Conservation (phyloP, 2,888 invertebrate species). For the Agrotis ipsilon region DNA sequence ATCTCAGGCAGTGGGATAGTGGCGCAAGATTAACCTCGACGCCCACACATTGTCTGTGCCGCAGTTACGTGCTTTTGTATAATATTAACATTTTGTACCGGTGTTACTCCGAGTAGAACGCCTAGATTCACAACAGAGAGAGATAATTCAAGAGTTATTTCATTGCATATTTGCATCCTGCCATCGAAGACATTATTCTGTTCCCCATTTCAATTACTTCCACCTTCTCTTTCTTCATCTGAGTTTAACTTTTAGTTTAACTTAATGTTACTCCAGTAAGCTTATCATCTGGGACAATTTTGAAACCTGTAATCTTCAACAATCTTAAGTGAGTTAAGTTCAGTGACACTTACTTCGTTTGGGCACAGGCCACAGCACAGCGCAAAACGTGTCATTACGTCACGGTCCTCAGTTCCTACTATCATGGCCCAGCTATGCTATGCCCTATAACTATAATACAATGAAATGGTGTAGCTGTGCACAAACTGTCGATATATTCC, state of each 20-base stretch:
- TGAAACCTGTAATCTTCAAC: conserved; percentile 34
- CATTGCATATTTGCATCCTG: not conserved
- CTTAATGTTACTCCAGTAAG: not conserved
- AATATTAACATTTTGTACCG: conserved; percentile 27
- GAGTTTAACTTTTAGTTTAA: not conserved
- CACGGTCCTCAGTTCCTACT: conserved; percentile 15
- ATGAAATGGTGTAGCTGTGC: not conserved
- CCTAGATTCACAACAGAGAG: conserved; percentile 17
- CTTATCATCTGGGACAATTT: conserved; percentile 29
- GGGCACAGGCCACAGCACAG: conserved; percentile 15
- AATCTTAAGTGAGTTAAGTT: conserved; percentile 48
- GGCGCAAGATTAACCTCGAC: conserved; percentile 70
- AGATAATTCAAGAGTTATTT: not conserved
- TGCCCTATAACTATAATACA: conserved; percentile 1
- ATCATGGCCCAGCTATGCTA: not conserved
- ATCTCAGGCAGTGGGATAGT: conserved; percentile 64
- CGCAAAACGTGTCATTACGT: conserved; percentile 32
- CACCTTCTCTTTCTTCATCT: conserved; percentile 1
- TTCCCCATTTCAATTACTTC: conserved; percentile 7
- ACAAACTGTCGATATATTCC: not conserved
- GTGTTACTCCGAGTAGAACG: conserved; percentile 19
- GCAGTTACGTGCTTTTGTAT: conserved; percentile 54
- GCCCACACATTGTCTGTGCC: conserved; percentile 69
- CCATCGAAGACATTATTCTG: not conserved
- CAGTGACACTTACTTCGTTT: conserved; percentile 45